These are phyloP conservation scores for Tapera naevia DNA, from an alignment of 2,797 vertebrate species.

Conservation along the genomic window DNA sequence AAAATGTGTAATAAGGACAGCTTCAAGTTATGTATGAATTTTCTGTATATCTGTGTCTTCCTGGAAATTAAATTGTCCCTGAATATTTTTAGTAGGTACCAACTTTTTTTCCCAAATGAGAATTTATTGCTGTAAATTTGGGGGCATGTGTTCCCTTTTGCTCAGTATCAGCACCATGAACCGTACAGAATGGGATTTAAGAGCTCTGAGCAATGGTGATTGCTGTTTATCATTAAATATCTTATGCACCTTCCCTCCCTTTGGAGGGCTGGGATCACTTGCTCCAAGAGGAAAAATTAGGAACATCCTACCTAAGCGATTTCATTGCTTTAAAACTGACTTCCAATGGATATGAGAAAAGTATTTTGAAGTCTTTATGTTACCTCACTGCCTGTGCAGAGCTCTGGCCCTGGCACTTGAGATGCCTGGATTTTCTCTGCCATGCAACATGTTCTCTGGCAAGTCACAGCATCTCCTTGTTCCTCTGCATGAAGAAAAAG, in stretches of 20 bases:
- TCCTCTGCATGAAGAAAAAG: not conserved
- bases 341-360: not conserved
- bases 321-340: not conserved
- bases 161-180: not conserved
- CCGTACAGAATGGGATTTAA: not conserved
- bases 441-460: not conserved
- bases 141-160: not conserved
- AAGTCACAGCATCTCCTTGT: not conserved
- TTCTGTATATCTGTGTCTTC: not conserved
- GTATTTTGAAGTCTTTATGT: not conserved
- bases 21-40: not conserved
- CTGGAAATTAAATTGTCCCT: not conserved
- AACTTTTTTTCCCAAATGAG: accelerated
- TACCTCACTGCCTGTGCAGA: not conserved
- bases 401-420: no score
- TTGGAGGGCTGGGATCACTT: not conserved
- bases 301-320: not conserved
- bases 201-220: not conserved
- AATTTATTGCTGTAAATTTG: not conserved
- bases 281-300: not conserved
- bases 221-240: not conserved
- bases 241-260: not conserved
- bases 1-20: not conserved
- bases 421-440: not conserved
- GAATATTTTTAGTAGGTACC: not conserved